Percentiles rank a stretch among this genome's conserved stretches.
phyloP scores from a whole-genome alignment of 2,113 vertebrate genomes.

The Oceanites oceanicus region DNA sequence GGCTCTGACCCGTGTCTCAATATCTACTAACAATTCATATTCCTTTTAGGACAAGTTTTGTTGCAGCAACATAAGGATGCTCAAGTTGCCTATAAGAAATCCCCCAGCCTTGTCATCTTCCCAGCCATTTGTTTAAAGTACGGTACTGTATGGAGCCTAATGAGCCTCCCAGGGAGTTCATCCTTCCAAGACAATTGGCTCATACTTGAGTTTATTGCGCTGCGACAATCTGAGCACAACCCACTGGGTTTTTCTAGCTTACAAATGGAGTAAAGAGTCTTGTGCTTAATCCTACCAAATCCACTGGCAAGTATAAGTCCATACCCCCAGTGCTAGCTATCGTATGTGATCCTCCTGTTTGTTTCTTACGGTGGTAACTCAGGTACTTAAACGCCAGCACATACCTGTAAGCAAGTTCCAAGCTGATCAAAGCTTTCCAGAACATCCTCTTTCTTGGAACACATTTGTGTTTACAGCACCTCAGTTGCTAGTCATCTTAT shows the following conservation, averaged over 20 bases:
- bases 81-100: not conserved
- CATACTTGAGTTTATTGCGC: not conserved
- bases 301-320: not conserved
- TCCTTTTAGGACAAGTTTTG: not conserved
- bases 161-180: not conserved
- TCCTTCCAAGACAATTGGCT: slow-evolving; percentile 1
- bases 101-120: not conserved
- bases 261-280: not conserved
- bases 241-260: not conserved
- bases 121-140: not conserved
- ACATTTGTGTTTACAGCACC: not conserved
- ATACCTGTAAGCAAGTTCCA: not conserved
- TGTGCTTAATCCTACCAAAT: not conserved
- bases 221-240: not conserved
- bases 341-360: not conserved
- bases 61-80: not conserved
- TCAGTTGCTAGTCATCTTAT: not conserved
- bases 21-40: not conserved
- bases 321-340: not conserved
- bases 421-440: not conserved
- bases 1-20: not conserved
- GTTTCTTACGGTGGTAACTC: not conserved
- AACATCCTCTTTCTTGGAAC: not conserved
- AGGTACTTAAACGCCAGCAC: not conserved
- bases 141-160: not conserved